Percentiles rank a stretch among this genome's conserved stretches.
phyloP scores from a whole-genome alignment of 2,888 invertebrate species.

The Sepioteuthis lessoniana region DNA sequence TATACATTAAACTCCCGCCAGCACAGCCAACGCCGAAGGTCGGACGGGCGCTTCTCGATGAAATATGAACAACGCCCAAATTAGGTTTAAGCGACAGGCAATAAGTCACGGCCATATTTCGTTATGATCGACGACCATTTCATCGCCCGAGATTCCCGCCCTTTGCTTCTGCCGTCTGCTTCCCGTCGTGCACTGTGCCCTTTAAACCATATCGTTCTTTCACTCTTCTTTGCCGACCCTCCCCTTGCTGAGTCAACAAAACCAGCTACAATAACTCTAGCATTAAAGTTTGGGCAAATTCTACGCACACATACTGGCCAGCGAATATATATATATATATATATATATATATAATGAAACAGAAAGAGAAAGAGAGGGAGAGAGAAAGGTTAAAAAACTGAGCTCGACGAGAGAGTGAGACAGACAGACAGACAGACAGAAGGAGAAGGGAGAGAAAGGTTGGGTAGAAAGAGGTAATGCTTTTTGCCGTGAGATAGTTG shows the following conservation, averaged over 20 bases:
- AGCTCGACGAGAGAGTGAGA: too few species aligned
- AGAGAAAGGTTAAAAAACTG: too few species aligned
- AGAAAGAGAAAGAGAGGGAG: too few species aligned
- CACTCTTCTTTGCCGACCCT: neutral
- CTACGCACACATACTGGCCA: neutral
- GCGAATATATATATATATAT: too few species aligned
- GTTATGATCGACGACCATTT: slow-evolving; percentile 23
- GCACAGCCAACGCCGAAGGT: neutral
- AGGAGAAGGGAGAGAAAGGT: too few species aligned
- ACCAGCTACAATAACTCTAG: neutral
- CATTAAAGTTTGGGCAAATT: neutral
- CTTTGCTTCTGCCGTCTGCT: neutral
- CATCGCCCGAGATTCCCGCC: neutral
- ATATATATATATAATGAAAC: too few species aligned
- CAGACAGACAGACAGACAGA: too few species aligned
- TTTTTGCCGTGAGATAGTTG: too few species aligned
- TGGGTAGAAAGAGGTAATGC: too few species aligned
- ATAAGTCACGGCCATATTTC: slow-evolving; percentile 14
- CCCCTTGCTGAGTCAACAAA: neutral
- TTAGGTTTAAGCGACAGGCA: neutral
- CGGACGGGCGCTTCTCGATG: neutral
- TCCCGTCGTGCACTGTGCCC: neutral
- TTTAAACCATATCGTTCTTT: neutral
- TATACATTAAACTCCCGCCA: slow-evolving; percentile 10
- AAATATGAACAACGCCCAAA: slow-evolving; percentile 33